phyloP scores from a whole-genome alignment of 2,888 invertebrate species.

The Charanyca ferruginea region DNA sequence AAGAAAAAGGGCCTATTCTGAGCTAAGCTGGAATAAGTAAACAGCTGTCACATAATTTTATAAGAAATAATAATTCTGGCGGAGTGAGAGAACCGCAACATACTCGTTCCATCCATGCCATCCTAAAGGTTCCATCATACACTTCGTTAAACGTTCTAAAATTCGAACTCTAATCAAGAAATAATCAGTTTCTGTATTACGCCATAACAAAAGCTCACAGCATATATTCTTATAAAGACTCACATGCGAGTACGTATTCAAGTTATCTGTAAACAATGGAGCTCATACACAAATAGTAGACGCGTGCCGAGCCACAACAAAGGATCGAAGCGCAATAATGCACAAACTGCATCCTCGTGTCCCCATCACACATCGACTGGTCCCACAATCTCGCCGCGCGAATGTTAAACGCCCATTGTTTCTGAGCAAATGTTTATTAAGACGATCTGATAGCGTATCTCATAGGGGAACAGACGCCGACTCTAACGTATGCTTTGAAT shows the following conservation, averaged over 20 bases:
- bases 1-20: too few relatives aligned
- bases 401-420: slow-evolving; percentile 87
- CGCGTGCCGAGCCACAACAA: slow-evolving; percentile 74
- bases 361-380: slow-evolving; percentile 72
- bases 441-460: slow-evolving; percentile 89
- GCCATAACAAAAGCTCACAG: slow-evolving; percentile 30
- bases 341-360: slow-evolving; percentile 68
- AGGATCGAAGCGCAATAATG: slow-evolving; percentile 78
- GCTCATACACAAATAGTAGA: slow-evolving; percentile 65
- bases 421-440: slow-evolving; percentile 89
- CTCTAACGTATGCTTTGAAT: slow-evolving; percentile 87
- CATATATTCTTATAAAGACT: slow-evolving; percentile 50
- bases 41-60: too few relatives aligned
- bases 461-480: slow-evolving; percentile 82
- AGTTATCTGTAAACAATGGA: slow-evolving; percentile 61
- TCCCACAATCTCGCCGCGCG: slow-evolving; percentile 73
- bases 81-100: too few relatives aligned
- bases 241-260: slow-evolving; percentile 60
- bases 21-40: too few relatives aligned
- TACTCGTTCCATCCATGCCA: too few relatives aligned
- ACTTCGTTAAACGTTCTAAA: slow-evolving; percentile 1
- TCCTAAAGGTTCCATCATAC: background rate
- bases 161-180: slow-evolving; percentile 18
- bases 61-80: too few relatives aligned
- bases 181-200: slow-evolving; percentile 33